A percentile compares a stretch with the other conserved stretches of the same genome.
phyloP scores from a whole-genome alignment of 1,140 invertebrate genomes.

The Monomorium pharaonis region DNA sequence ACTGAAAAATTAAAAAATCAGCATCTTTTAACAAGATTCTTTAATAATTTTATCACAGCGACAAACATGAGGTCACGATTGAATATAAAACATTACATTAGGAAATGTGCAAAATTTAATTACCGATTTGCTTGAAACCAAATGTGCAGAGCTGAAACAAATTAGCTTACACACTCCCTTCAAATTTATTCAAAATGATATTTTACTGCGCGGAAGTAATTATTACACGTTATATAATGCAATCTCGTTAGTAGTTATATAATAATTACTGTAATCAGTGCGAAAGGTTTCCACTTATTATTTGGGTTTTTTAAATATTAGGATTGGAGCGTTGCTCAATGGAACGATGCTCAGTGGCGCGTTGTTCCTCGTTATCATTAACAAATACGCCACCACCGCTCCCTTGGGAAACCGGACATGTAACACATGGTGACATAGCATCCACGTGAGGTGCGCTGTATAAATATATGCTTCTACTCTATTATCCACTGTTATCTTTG shows the following conservation, averaged over 20 bases:
- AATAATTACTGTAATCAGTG: background rate
- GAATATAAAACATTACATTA: background rate
- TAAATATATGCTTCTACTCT: constrained; percentile 78
- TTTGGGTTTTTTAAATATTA: constrained; percentile 60
- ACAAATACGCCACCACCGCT: constrained; percentile 81
- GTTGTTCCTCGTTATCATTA: constrained; percentile 82
- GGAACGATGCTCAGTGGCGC: constrained; percentile 81
- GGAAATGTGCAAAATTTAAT: background rate
- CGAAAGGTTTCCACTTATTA: background rate
- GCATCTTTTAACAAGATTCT: background rate
- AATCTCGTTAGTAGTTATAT: background rate
- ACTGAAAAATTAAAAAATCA: background rate
- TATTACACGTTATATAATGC: background rate
- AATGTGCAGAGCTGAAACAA: background rate
- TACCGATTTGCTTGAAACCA: background rate
- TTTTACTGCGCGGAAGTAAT: background rate
- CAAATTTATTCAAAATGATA: background rate
- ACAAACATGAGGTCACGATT: too few species aligned
- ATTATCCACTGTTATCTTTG: background rate
- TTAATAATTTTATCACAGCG: background rate
- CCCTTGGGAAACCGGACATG: constrained; percentile 81
- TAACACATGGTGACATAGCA: constrained; percentile 71
- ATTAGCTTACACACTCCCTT: background rate
- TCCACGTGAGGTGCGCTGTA: constrained; percentile 79
- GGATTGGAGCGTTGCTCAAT: constrained; percentile 82